Percentiles rank a stretch among this genome's conserved stretches.
Evolutionary conservation across 2,888 invertebrate genomes (phyloP).

Genomic region (Hydrotaea cyrtoneurina): DNA sequence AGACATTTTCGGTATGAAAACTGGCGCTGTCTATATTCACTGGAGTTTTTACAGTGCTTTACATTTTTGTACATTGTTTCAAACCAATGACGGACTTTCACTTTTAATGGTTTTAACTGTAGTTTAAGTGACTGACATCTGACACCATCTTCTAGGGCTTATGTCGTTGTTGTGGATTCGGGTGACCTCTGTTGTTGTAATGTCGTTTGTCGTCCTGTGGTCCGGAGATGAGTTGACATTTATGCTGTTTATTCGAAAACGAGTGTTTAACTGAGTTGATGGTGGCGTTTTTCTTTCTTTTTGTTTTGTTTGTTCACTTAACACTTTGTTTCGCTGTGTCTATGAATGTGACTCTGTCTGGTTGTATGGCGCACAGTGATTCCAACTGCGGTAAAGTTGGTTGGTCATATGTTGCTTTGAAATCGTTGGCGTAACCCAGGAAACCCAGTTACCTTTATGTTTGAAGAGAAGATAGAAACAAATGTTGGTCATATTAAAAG

Average conservation of each 20-base stretch:
- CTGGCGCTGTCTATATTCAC: too few relatives aligned
- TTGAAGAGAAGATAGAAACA: too few relatives aligned
- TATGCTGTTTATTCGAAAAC: conserved; percentile 38
- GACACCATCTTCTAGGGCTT: conserved; percentile 52
- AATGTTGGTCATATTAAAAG: too few relatives aligned
- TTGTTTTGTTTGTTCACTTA: conserved; percentile 2
- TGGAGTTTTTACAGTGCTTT: too few relatives aligned
- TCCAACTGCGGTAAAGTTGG: background rate
- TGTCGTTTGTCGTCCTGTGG: conserved; percentile 19
- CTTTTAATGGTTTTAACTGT: conserved; percentile 53
- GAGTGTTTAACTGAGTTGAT: conserved; percentile 28
- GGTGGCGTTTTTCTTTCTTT: background rate
- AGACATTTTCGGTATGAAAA: too few relatives aligned
- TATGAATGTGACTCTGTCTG: background rate
- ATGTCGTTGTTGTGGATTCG: conserved; percentile 42
- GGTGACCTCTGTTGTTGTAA: background rate
- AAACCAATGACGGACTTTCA: conserved; percentile 32
- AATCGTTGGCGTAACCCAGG: too few relatives aligned
- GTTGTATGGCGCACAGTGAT: background rate
- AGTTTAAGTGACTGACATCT: conserved; percentile 61
- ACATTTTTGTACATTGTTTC: background rate
- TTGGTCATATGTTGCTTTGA: too few relatives aligned
- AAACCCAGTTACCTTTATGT: too few relatives aligned
- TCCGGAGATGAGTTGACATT: conserved; percentile 45
- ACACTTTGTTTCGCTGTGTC: background rate